Percentiles rank a stretch among this genome's conserved stretches.
These are phyloP conservation scores for Thinocorus orbignyianus DNA, from an alignment of 2,113 vertebrate species.

Conservation along the genomic window DNA sequence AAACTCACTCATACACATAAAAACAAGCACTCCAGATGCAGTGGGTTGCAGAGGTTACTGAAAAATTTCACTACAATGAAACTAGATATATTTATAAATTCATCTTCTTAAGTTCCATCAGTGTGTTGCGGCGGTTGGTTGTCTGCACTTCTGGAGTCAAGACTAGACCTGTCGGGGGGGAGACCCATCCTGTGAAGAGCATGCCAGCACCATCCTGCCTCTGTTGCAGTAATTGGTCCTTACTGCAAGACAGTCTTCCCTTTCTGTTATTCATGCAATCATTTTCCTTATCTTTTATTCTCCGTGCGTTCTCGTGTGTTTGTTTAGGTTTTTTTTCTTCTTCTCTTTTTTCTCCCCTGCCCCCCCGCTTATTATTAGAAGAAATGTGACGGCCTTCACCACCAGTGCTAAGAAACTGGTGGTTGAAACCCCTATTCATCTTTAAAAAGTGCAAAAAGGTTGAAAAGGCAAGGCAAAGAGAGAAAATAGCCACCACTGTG, in stretches of 20 bases:
- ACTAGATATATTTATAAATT: neutral
- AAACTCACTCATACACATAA: neutral
- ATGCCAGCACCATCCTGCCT: neutral
- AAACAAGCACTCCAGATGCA: neutral
- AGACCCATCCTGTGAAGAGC: neutral
- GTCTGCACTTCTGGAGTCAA: neutral
- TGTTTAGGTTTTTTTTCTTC: neutral
- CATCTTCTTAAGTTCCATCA: neutral
- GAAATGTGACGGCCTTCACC: neutral
- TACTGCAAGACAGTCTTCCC: neutral
- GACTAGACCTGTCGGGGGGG: conserved; percentile 6
- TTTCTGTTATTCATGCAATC: neutral
- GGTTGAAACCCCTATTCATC: neutral
- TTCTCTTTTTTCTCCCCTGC: accelerated
- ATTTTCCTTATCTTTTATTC: neutral
- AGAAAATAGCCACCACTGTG: neutral
- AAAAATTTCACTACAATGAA: neutral
- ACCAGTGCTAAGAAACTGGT: neutral
- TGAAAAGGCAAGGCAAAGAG: neutral
- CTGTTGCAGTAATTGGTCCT: neutral
- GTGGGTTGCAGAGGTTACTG: neutral
- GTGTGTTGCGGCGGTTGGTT: neutral
- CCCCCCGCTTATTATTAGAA: neutral
- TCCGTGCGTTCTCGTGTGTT: accelerated
- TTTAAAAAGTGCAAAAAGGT: neutral